Base-by-base conservation (phyloP, 2,113 vertebrate genomes). In the Oryzias woworae region DNA sequence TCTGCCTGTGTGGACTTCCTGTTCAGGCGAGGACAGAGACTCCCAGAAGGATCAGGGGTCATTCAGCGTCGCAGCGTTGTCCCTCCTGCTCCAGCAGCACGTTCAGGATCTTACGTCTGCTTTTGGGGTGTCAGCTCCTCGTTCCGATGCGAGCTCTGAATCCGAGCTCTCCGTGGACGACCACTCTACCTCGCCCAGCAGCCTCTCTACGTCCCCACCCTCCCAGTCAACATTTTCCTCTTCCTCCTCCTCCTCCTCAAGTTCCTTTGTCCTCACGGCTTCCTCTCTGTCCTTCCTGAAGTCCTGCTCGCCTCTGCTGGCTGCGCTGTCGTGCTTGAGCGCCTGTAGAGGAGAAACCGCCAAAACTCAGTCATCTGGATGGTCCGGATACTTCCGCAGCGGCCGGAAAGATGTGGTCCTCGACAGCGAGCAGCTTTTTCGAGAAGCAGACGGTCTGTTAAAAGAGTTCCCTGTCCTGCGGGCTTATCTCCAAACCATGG, bases 281-380 rank as follows among this genome's bases (percentile, higher is more conserved):
- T 95, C 96, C 1, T 88, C 95, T 6, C 78, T 99, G 65, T 85
- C 92, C 53, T 98, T 98, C 72, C 88, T 99, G 0, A 98, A 96
- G 78, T 94, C 93, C 4, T 90, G 87, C 66, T 98, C 94, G 0
- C 93, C 93, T 14, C 74, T 98, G 0, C 83, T 94, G 66, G 95
- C 96, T 8, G 47, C 83, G 0, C 69, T 98, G 51, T 94, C 92
- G 0, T 98, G 96, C 69, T 87, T 99, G 6, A 92, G 89, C 7
- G 93, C 90, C 12, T 91, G 85, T 78, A 80, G 91, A 71, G 69
- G 86, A 22, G 89, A 89, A 14, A 23, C 73, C 0, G 46, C 81
- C 1, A 69, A 83, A 3, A 4, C 73, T 53, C 68, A 93, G 63
- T 67, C 88, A 14, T 80, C 65, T 2, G 75, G 91, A 2, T 97